Evolutionary conservation across 53 echinoderm and acorn worm genomes (phyloP), one percentile per base, ranked within the genome.

Genomic region (Holothuria scabra): DNA sequence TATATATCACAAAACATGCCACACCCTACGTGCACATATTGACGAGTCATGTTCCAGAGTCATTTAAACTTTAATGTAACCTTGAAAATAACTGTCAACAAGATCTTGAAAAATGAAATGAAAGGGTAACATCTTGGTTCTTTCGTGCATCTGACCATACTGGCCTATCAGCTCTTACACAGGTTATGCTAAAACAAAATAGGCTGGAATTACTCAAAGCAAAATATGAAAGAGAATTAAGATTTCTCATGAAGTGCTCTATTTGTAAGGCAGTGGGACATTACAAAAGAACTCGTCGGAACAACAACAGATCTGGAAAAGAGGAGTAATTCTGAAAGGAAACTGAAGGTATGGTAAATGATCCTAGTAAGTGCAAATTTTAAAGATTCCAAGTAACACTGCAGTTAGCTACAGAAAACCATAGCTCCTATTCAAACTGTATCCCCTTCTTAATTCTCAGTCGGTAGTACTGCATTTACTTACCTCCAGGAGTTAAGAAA

Each of bases 201-300:
- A 60, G 35, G 35, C 35, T 35, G 35, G 60, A 59, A 3, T 8
- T 59, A 23, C 60, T 59, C 8, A 59, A 23, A 59, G 28, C 26
- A 30, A 65, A 65, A 65, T 65, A 26, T 65, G 65, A 65, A 65
- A n/a, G 65, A 23, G n/a, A 65, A 30, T 22, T 65, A 44, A 35
- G 35, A 6, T 35, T 35, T 35, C 3, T 4, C 35, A 35, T 60
- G 8, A 60, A 21, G n/a, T 60, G 25, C 25, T 60, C 60, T 60
- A 21, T 7, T 60, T 60, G 60, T 25, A 21, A 60, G n/a, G 60
- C n/a, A 60, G 25, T 22, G 25, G 60, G 60, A 60, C 60, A 60
- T 60, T 5, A 60, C 60, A 60, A 60, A 60, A 60, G n/a, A 60
- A 60, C 60, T 4, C 8, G 60, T 60, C n/a, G 3, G 3, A 35